Evolutionary conservation across 2,797 vertebrate genomes (phyloP).

Genomic region (Enteromius thamalakanensis): DNA sequence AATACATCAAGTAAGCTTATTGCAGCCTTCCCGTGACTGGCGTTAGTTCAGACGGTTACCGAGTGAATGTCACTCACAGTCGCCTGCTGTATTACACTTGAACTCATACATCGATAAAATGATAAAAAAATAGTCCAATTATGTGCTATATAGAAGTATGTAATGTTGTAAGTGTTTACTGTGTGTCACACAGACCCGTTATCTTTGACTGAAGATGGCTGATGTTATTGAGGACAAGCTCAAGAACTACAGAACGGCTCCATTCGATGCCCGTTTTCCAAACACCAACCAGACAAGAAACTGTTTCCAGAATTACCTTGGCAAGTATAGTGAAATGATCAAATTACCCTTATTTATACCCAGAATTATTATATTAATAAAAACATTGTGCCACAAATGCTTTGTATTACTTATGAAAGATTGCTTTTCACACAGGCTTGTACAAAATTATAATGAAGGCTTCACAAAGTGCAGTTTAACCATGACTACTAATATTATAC

Average conservation of each 20-base stretch:
- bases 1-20: too few relatives aligned
- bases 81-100: background rate
- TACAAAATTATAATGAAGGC: background rate
- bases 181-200: background rate
- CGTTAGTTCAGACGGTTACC: background rate
- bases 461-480: background rate
- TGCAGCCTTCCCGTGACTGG: background rate
- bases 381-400: background rate
- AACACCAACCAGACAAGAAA: slow-evolving; percentile 85
- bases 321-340: slow-evolving; percentile 57
- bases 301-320: slow-evolving; percentile 84
- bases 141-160: background rate
- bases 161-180: background rate
- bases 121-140: too few relatives aligned
- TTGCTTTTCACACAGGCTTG: background rate
- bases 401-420: background rate
- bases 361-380: background rate
- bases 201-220: slow-evolving; percentile 67
- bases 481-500: background rate
- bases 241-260: slow-evolving; percentile 81
- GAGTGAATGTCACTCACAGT: background rate
- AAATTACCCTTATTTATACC: background rate
- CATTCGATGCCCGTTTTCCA: slow-evolving; percentile 83
- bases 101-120: background rate
- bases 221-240: slow-evolving; percentile 76